Evolutionary conservation across 2,113 vertebrate genomes (phyloP).

Genomic region (Hemicordylus capensis): DNA sequence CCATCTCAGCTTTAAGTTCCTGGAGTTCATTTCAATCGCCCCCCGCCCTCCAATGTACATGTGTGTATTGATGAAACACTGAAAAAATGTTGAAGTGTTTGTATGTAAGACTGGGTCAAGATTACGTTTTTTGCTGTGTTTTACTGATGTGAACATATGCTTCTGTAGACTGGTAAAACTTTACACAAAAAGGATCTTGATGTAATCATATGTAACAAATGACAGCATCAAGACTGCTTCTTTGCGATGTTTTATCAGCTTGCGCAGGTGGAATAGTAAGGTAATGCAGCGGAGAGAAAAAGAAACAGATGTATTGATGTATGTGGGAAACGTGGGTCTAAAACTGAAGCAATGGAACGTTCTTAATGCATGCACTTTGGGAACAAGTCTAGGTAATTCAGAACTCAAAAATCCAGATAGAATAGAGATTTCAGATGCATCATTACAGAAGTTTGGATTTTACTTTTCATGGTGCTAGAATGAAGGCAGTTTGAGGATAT

Average conservation of each 20-base stretch:
- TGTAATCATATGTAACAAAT: not conserved
- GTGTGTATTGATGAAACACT: not conserved
- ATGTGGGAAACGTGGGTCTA: not conserved
- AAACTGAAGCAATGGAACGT: not conserved
- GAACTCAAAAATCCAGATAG: no score
- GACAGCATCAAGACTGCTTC: not conserved
- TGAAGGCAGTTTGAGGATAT: no score
- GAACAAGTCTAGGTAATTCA: no score
- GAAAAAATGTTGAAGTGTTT: not conserved
- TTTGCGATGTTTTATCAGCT: not conserved
- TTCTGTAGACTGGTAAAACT: slow-evolving; percentile 24
- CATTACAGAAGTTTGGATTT: no score
- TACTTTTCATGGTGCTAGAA: no score
- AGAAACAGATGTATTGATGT: not conserved
- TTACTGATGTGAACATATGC: not conserved
- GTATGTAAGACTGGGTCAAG: not conserved
- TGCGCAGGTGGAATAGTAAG: no score
- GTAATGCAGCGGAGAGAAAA: no score
- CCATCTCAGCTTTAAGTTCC: not conserved
- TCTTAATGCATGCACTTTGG: no score
- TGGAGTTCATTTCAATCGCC: not conserved
- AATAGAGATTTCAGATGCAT: no score
- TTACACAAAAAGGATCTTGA: not conserved
- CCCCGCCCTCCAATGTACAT: not conserved
- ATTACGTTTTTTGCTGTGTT: not conserved